Percentiles rank a stretch among this genome's conserved stretches.
phyloP scores from a whole-genome alignment of 2,888 invertebrate genomes.

The Diogma glabrata region DNA sequence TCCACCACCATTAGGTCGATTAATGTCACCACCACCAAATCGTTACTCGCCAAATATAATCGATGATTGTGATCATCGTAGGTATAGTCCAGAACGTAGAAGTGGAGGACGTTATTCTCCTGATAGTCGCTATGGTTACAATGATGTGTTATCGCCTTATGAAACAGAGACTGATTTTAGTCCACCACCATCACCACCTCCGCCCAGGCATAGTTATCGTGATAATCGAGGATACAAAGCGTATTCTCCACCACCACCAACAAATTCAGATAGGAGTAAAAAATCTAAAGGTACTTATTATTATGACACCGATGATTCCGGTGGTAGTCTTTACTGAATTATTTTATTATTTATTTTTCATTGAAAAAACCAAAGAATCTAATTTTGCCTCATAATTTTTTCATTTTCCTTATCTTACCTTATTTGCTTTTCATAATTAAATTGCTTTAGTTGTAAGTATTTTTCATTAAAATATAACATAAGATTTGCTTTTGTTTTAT shows the following conservation, averaged over 20 bases:
- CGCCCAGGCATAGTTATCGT: conserved; percentile 34
- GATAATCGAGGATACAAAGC: conserved; percentile 16
- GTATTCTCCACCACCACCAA: conserved; percentile 13
- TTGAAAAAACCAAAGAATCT: too few relatives aligned
- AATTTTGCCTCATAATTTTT: too few relatives aligned
- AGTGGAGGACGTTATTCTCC: conserved; percentile 41
- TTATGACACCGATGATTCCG: too few relatives aligned
- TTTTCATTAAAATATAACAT: too few relatives aligned
- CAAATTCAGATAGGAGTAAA: conserved; percentile 15
- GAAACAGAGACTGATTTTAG: conserved; percentile 58
- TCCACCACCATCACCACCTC: conserved; percentile 48
- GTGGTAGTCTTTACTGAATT: too few relatives aligned
- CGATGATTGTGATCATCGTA: conserved; percentile 28
- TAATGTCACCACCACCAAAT: conserved; percentile 42
- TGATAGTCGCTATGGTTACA: conserved; percentile 39
- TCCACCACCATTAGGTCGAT: conserved; percentile 42
- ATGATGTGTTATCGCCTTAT: conserved; percentile 34
- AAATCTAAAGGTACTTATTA: conserved; percentile 18
- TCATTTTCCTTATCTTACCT: too few relatives aligned
- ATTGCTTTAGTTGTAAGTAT: too few relatives aligned
- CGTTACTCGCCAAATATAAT: conserved; percentile 27
- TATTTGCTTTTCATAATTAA: too few relatives aligned
- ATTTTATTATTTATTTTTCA: too few relatives aligned
- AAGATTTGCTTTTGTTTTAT: too few relatives aligned
- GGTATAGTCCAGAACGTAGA: conserved; percentile 33